Conservation (phyloP, 2,113 vertebrate genomes). For the Arothron firmamentum region DNA sequence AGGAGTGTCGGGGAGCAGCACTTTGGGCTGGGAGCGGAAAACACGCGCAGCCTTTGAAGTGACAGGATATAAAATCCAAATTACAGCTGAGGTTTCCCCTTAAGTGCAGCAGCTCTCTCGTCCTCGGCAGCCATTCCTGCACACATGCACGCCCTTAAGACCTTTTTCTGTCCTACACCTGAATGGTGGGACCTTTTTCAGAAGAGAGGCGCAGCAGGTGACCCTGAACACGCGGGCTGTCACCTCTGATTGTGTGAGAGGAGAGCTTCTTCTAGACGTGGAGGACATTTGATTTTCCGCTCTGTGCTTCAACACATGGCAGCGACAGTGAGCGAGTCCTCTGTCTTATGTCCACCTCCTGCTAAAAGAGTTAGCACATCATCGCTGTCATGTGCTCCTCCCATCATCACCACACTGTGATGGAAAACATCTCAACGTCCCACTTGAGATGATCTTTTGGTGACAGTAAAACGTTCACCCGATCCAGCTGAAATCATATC, state of each 20-base stretch:
- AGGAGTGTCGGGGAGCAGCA: slow-evolving; percentile 15
- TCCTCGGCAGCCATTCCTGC: neutral
- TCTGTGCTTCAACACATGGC: slow-evolving; percentile 41
- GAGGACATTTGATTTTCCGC: slow-evolving; percentile 34
- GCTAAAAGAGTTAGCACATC: no score
- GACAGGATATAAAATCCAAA: slow-evolving; percentile 40
- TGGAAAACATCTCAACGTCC: no score
- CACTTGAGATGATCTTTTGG: no score
- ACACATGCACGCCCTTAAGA: neutral
- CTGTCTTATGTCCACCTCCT: slow-evolving; percentile 16
- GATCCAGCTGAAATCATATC: neutral
- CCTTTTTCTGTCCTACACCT: neutral
- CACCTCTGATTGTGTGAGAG: no score
- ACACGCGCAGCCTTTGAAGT: slow-evolving; percentile 42
- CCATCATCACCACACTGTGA: no score
- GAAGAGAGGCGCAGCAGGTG: no score
- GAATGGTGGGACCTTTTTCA: no score
- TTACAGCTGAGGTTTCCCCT: slow-evolving; percentile 29
- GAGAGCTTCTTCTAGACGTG: no score
- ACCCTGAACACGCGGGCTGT: no score
- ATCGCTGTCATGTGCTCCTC: no score
- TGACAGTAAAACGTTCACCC: no score
- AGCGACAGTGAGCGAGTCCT: slow-evolving; percentile 39
- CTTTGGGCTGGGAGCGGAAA: slow-evolving; percentile 34
- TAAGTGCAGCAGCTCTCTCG: slow-evolving; percentile 10